Percentiles rank a stretch among this genome's conserved stretches.
Evolutionary conservation across 2,113 vertebrate species (phyloP).

Genomic region (Eonycteris spelaea): DNA sequence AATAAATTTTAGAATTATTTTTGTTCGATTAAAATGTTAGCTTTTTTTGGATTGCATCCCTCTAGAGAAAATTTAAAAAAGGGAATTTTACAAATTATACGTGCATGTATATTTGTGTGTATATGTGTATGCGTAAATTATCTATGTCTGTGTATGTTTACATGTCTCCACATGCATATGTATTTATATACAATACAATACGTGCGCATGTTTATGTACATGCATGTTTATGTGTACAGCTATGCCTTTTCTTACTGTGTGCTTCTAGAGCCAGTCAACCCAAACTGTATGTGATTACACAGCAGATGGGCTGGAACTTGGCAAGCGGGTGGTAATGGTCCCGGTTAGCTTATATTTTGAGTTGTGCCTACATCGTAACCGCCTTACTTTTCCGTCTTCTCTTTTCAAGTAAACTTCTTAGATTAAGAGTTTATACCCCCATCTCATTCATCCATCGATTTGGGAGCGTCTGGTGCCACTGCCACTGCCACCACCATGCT

Average conservation of each 20-base stretch:
- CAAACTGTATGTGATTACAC: neutral
- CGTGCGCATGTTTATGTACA: neutral
- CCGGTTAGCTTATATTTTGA: neutral
- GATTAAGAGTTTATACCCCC: neutral
- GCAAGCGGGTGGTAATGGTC: neutral
- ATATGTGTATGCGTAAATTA: neutral
- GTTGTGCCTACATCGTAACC: neutral
- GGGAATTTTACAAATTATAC: neutral
- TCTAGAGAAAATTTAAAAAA: neutral
- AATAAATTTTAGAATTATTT: neutral
- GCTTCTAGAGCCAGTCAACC: neutral
- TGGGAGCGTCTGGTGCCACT: neutral
- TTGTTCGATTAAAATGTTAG: neutral
- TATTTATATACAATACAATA: neutral
- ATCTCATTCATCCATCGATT: neutral
- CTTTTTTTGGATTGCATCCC: neutral
- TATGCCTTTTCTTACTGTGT: neutral
- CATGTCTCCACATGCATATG: too few species aligned
- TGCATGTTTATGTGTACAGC: neutral
- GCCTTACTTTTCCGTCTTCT: neutral
- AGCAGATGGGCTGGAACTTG: neutral
- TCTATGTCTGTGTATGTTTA: neutral
- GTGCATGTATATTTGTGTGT: too few species aligned
- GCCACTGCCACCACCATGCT: rapidly evolving
- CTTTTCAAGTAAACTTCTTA: neutral